These are phyloP conservation scores for Drosophila paracracens DNA, from an alignment of 2,888 invertebrate genomes.

Conservation along the genomic window DNA sequence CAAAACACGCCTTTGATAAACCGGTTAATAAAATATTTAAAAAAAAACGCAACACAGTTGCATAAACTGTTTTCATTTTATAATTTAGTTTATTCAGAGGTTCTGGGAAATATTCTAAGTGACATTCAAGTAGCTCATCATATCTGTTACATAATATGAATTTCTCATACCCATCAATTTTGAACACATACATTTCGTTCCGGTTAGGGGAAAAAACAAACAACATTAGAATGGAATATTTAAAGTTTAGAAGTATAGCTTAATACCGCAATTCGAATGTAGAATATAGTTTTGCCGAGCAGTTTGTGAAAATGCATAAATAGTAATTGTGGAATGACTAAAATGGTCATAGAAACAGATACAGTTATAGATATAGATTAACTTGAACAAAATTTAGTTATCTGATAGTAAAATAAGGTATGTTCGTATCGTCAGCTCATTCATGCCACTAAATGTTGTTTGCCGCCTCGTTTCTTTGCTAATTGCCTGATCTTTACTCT, in stretches of 20 bases:
- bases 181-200: constrained; percentile 27
- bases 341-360: constrained; percentile 10
- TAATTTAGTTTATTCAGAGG: constrained; percentile 77
- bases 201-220: constrained; percentile 54
- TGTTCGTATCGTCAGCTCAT: constrained; percentile 39
- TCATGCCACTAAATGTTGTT: constrained; percentile 8
- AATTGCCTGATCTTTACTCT: constrained; percentile 21
- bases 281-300: constrained; percentile 50
- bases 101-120: constrained; percentile 52
- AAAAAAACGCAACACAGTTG: constrained; percentile 1
- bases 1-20: constrained; percentile 1
- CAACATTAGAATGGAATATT: constrained; percentile 58
- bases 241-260: constrained; percentile 47
- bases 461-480: constrained; percentile 9
- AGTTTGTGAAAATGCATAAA: constrained; percentile 29
- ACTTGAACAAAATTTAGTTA: neutral
- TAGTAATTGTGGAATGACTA: constrained; percentile 37
- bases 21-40: neutral
- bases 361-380: neutral
- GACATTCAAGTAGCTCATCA: constrained; percentile 36
- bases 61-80: constrained; percentile 41
- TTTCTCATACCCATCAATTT: constrained; percentile 34
- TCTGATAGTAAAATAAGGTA: constrained; percentile 30
- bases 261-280: constrained; percentile 22
- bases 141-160: constrained; percentile 63